phyloP scores from a whole-genome alignment of 2,113 vertebrate genomes.

The Corvus cornix region DNA sequence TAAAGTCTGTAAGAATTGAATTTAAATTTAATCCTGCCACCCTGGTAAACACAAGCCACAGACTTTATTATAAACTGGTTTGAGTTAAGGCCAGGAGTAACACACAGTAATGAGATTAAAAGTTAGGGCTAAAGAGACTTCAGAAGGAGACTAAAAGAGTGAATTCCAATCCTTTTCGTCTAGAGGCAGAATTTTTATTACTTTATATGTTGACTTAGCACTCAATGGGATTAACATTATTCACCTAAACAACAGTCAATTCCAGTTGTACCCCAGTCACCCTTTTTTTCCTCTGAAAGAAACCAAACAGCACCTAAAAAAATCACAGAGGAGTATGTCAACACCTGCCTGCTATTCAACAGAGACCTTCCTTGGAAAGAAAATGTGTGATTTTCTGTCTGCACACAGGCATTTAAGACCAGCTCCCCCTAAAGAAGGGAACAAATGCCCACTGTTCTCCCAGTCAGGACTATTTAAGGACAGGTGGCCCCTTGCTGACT shows the following conservation, averaged over 20 bases:
- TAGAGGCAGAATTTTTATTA: not conserved
- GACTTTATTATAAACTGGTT: not conserved
- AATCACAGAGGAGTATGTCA: not conserved
- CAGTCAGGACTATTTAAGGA: conserved; percentile 44
- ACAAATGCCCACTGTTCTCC: conserved; percentile 56
- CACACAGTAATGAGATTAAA: not conserved
- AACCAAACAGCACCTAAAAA: not conserved
- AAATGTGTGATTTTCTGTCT: not conserved
- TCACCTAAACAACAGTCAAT: not conserved
- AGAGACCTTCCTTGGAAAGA: not conserved
- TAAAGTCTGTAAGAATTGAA: not conserved
- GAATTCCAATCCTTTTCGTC: not conserved
- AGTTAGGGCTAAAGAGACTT: not conserved
- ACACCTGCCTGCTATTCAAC: not conserved
- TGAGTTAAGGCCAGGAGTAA: not conserved
- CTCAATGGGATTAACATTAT: conserved; percentile 6
- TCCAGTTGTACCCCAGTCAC: not conserved
- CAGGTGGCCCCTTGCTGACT: conserved; percentile 42
- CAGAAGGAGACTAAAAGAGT: not conserved
- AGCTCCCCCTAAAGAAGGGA: not conserved
- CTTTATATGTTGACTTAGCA: not conserved
- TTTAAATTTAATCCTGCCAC: not conserved
- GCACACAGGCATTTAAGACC: not conserved
- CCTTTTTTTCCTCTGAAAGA: not conserved
- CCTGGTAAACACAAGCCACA: not conserved